Conservation (phyloP, 1,140 invertebrate species). For the Neodiprion pinetum region DNA sequence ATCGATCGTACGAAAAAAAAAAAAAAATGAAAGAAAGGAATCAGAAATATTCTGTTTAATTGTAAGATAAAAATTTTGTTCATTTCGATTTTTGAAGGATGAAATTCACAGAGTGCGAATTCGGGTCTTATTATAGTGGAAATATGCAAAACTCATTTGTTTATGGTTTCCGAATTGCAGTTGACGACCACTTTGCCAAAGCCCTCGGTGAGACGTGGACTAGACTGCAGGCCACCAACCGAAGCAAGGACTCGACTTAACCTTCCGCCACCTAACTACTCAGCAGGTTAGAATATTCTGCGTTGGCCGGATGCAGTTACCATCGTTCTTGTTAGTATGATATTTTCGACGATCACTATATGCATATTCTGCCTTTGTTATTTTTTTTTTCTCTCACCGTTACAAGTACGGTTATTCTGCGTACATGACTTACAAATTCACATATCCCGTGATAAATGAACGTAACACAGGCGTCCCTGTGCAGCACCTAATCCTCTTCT, state of each 20-base stretch:
- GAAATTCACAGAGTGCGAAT: no score
- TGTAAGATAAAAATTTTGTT: no score
- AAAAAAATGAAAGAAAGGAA: no score
- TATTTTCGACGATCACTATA: background rate
- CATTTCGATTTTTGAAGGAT: no score
- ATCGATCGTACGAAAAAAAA: no score
- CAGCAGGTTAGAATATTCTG: background rate
- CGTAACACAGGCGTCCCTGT: no score
- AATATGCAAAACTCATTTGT: no score
- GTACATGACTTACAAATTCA: background rate
- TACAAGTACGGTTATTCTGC: background rate
- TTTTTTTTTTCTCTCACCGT: background rate
- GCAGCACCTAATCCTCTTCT: background rate
- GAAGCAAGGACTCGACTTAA: constrained; percentile 57
- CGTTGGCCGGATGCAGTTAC: constrained; percentile 2
- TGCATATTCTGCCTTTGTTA: background rate
- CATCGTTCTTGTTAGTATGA: constrained; percentile 8
- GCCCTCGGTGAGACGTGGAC: constrained; percentile 94
- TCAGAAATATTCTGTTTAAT: no score
- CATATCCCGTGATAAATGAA: no score
- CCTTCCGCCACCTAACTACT: constrained; percentile 20
- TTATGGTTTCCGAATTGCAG: constrained; percentile 49
- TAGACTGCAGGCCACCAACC: constrained; percentile 73
- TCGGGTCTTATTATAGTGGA: no score
- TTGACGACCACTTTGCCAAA: constrained; percentile 97